Evolutionary conservation across 2,113 vertebrate genomes (phyloP).

Genomic region (Cyprinodon brontotheroides): DNA sequence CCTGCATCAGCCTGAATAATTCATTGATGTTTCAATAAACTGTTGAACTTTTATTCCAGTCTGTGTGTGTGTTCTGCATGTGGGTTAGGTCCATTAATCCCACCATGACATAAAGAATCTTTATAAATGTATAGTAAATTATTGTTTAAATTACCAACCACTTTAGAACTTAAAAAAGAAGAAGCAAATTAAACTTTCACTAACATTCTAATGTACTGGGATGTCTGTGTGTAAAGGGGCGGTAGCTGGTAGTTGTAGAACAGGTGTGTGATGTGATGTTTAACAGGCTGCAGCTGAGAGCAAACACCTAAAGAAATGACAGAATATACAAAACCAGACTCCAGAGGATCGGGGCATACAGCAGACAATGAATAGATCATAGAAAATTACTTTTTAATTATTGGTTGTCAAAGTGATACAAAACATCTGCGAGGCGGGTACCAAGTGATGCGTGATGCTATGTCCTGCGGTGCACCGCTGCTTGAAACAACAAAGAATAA

Average conservation of each 20-base stretch:
- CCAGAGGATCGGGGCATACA: neutral
- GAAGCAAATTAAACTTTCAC: neutral
- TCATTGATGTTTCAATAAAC: too few species aligned
- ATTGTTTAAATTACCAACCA: too few species aligned
- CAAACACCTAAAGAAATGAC: neutral
- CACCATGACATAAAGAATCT: neutral
- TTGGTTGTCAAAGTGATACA: neutral
- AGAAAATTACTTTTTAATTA: neutral
- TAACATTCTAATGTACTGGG: neutral
- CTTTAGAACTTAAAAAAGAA: too few species aligned
- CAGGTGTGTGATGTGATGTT: neutral
- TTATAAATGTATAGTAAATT: neutral
- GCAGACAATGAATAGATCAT: neutral
- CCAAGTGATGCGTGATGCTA: neutral
- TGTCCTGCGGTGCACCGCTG: too few species aligned
- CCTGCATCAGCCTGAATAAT: too few species aligned
- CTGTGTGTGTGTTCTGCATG: too few species aligned
- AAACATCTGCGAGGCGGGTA: neutral
- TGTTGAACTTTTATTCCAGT: too few species aligned
- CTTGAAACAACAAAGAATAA: neutral
- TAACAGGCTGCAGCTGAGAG: neutral
- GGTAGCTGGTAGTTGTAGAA: neutral
- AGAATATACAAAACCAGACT: neutral
- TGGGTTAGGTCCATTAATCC: too few species aligned
- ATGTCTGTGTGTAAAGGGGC: neutral